phyloP scores from a whole-genome alignment of 2,888 invertebrate genomes.

The Yponomeuta sedellus region DNA sequence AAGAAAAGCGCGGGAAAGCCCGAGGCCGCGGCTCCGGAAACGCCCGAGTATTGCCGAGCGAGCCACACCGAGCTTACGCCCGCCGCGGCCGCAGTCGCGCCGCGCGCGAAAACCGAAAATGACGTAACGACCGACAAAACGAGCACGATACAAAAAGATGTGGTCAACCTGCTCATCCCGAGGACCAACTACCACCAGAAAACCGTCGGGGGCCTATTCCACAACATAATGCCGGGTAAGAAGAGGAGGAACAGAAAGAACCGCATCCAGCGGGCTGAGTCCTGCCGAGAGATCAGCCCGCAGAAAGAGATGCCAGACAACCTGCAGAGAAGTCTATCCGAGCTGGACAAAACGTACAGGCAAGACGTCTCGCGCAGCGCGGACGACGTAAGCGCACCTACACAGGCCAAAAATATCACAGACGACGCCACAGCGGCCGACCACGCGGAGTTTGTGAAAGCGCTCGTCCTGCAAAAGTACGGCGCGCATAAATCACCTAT shows the following conservation, averaged over 20 bases:
- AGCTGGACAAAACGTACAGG: constrained; percentile 28
- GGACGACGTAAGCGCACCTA: constrained; percentile 36
- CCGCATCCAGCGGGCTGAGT: constrained; percentile 43
- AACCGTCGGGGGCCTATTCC: constrained; percentile 58
- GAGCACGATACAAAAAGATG: constrained; percentile 54
- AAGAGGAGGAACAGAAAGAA: constrained; percentile 42
- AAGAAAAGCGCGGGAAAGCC: constrained; percentile 66
- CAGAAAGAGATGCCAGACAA: constrained; percentile 41
- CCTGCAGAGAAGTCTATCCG: constrained; percentile 46
- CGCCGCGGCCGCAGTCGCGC: constrained; percentile 41
- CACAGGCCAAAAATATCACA: constrained; percentile 55
- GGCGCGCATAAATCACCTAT: constrained; percentile 44
- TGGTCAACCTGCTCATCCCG: constrained; percentile 64
- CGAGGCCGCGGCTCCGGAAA: constrained; percentile 35
- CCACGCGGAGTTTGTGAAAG: constrained; percentile 62
- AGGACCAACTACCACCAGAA: constrained; percentile 60
- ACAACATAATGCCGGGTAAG: constrained; percentile 66
- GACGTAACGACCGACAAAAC: constrained; percentile 42
- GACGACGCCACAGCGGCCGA: constrained; percentile 37
- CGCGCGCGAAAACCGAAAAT: constrained; percentile 48
- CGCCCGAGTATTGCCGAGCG: constrained; percentile 38
- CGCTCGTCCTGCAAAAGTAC: constrained; percentile 66
- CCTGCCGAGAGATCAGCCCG: constrained; percentile 44
- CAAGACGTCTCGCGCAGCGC: constrained; percentile 18
- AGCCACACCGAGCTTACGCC: constrained; percentile 36